Conservation (phyloP, 2,113 vertebrate species). For the Amblyopsis rosae region DNA sequence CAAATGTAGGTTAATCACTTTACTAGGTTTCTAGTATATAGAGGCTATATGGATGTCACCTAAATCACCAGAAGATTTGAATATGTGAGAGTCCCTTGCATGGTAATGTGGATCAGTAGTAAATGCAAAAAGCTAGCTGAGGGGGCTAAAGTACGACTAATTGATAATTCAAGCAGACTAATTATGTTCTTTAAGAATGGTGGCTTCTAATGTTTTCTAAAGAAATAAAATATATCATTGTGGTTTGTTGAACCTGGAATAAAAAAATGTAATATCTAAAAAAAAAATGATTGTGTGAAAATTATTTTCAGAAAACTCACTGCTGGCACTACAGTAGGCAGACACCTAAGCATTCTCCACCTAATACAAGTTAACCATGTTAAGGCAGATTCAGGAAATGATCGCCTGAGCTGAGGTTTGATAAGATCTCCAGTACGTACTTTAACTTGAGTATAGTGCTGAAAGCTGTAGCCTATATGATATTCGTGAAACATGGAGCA, state of each 20-base stretch:
- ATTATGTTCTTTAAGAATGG: not conserved
- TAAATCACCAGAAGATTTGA: constrained; percentile 60
- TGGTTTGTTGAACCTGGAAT: constrained; percentile 34
- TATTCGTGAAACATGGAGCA: constrained; percentile 38
- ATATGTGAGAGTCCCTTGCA: constrained; percentile 33
- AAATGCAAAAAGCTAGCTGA: constrained; percentile 12
- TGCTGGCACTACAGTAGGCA: not conserved
- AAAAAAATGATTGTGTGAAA: constrained; percentile 22
- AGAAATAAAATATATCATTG: constrained; percentile 21
- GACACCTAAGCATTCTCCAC: constrained; percentile 7
- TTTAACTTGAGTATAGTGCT: constrained; percentile 11
- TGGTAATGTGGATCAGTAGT: not conserved
- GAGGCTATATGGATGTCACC: constrained; percentile 65
- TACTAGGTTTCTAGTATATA: constrained; percentile 18
- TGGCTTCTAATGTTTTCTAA: constrained; percentile 2
- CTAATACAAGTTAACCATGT: constrained; percentile 38
- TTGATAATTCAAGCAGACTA: constrained; percentile 11
- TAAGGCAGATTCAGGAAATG: constrained; percentile 21
- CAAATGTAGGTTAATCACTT: constrained; percentile 73
- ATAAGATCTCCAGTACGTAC: constrained; percentile 38
- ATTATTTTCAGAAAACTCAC: not conserved
- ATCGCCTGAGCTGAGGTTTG: constrained; percentile 8
- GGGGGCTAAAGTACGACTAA: not conserved
- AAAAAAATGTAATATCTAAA: constrained; percentile 1
- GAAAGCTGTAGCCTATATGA: constrained; percentile 24